A percentile compares a stretch with the other conserved stretches of the same genome.
Conservation (phyloP, 2,113 vertebrate genomes). For the Phalacrocorax brasilianus region DNA sequence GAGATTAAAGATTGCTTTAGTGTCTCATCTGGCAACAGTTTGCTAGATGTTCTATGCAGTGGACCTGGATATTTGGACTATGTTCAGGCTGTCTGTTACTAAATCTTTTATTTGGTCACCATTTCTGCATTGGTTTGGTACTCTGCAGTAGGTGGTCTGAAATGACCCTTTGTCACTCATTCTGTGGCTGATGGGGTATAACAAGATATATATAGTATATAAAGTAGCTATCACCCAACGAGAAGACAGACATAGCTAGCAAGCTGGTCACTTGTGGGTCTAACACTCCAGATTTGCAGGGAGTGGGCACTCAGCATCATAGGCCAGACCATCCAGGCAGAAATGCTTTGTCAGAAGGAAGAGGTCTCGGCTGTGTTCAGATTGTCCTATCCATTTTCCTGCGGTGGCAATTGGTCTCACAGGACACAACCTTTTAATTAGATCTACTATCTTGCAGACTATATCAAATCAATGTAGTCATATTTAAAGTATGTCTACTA, state of each 20-base stretch:
- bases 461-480: not conserved
- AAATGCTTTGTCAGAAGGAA: not conserved
- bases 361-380: not conserved
- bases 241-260: not conserved
- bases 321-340: not conserved
- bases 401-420: not conserved
- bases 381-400: not conserved
- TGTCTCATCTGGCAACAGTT: not conserved
- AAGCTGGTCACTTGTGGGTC: not conserved
- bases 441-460: not conserved
- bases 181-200: not conserved
- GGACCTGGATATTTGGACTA: not conserved
- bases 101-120: not conserved
- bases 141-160: not conserved
- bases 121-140: not conserved
- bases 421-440: not conserved
- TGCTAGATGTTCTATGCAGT: not conserved
- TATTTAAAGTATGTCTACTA: not conserved
- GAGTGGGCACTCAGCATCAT: rapidly evolving
- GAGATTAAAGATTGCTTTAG: not conserved
- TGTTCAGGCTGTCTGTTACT: not conserved
- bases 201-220: not conserved
- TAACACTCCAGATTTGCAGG: not conserved
- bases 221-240: not conserved
- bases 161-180: not conserved